Base-by-base conservation (phyloP, 2,113 vertebrate species). In the Pseudolaguvia tuberculata region DNA sequence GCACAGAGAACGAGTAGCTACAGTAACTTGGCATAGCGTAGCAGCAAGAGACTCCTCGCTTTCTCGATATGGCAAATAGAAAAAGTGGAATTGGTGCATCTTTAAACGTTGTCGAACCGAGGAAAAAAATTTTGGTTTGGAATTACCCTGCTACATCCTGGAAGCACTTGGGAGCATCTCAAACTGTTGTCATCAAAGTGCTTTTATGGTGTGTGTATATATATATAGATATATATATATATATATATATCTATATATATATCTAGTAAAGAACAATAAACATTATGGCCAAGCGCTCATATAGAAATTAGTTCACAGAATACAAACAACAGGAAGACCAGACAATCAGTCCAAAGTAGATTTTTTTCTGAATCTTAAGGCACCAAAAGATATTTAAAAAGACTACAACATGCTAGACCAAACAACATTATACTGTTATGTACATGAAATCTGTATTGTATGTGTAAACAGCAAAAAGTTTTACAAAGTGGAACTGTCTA, bases 281-380 rank as follows among this genome's bases (percentile, higher is more conserved):
- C 5, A 17, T 14, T 23, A 50, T 58, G 27, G 53, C 25, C 53
- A 39, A 48, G 14, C 5, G 15, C 45, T 59, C 20, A 48, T 56
- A 58, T 14, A 51, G 56, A 59, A 48, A 67, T 50, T 14, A 57
- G 14, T 55, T 57, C 62, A 29, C 14, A 1, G 14, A 27, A 17
- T 45, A 56, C 45, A 67, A 55, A 55, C 50, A 58, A 48, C 8
- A 68, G 73, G 61, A 66, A 66, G 61, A 75, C 59, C 59, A 42
- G 25, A 45, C 23, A 17, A 56, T 50, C 10, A 58, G 61, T 45
- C n/a, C 20, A 21, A 66, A 76, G 55, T 51, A 48, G 50, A n/a
- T 45, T 51, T 61, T 70, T 62, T 21, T 23, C 56, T 76, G 66
- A 56, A 70, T 76, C 21, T 25, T 70, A 76, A 76, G 75, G 75